Percentiles rank a stretch among this genome's conserved stretches.
Evolutionary conservation across 2,113 vertebrate species (phyloP).

Genomic region (Zapornia atra): DNA sequence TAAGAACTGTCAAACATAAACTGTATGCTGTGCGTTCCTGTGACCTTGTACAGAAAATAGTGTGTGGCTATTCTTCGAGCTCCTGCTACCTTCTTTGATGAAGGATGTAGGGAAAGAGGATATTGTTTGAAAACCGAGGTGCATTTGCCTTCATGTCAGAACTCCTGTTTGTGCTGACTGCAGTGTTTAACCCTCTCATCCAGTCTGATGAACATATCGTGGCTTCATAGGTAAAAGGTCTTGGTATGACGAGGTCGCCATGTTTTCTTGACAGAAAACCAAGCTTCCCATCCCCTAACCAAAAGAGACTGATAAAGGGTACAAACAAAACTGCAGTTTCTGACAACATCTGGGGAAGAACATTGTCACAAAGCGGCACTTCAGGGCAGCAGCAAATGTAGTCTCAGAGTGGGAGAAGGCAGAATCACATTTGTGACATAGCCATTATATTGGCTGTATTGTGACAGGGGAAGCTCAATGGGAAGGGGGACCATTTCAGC

Average conservation of each 20-base stretch:
- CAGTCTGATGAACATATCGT: not conserved
- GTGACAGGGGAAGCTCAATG: constrained; percentile 47
- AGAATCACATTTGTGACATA: constrained; percentile 46
- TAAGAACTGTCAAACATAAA: constrained; percentile 3
- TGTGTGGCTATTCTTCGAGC: not conserved
- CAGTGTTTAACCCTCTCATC: not conserved
- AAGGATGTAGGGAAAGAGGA: not conserved
- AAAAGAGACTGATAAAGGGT: not conserved
- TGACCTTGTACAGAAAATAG: constrained; percentile 34
- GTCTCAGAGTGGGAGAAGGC: constrained; percentile 10
- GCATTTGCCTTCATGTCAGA: not conserved
- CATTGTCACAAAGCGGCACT: not conserved
- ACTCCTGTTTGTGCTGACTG: constrained; percentile 17
- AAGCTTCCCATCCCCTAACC: not conserved
- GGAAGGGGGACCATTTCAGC: constrained; percentile 44
- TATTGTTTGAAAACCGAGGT: not conserved
- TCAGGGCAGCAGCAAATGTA: constrained; percentile 48
- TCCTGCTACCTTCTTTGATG: not conserved
- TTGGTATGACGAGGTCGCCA: not conserved
- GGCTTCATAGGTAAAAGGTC: not conserved
- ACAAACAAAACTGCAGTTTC: not conserved
- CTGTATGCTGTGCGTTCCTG: not conserved
- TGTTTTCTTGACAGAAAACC: not conserved
- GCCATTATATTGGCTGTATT: constrained; percentile 40
- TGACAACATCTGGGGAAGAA: not conserved